Percentiles rank a stretch among this genome's conserved stretches.
phyloP scores from a whole-genome alignment of 2,113 vertebrate species.

The Neotoma lepida region DNA sequence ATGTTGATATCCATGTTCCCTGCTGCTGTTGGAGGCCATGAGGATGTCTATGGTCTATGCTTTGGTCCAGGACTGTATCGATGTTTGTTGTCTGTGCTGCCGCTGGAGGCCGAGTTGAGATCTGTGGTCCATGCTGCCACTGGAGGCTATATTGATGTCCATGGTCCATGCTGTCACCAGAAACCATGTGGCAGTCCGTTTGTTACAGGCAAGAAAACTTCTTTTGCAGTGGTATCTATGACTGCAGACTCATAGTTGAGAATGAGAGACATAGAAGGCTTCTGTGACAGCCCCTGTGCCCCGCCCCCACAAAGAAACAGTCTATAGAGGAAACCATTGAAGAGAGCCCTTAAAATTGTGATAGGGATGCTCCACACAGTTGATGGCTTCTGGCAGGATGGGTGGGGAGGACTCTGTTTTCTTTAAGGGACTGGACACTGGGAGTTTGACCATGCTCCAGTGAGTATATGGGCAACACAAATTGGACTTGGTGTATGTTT shows the following conservation, averaged over 20 bases:
- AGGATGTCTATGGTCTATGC: not conserved
- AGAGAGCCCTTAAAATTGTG: not conserved
- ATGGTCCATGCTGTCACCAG: not conserved
- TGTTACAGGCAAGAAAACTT: not conserved
- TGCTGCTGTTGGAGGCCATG: not conserved
- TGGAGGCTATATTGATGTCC: not conserved
- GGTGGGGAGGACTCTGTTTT: not conserved
- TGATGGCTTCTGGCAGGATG: not conserved
- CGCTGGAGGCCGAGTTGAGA: not conserved
- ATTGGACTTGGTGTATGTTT: not conserved
- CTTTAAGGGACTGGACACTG: not conserved
- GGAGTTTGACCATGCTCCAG: not conserved
- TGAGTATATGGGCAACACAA: not conserved
- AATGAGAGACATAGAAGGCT: not conserved
- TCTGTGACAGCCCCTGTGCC: not conserved
- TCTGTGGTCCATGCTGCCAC: not conserved
- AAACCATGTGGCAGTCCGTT: not conserved
- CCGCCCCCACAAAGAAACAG: not conserved
- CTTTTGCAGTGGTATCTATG: not conserved
- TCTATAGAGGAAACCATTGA: not conserved
- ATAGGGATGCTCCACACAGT: not conserved
- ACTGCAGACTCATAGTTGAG: not conserved
- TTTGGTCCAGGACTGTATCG: not conserved
- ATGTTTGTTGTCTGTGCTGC: not conserved
- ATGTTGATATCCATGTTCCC: not conserved